phyloP scores from a whole-genome alignment of 2,888 invertebrate genomes.

The Monochamus alternatus region DNA sequence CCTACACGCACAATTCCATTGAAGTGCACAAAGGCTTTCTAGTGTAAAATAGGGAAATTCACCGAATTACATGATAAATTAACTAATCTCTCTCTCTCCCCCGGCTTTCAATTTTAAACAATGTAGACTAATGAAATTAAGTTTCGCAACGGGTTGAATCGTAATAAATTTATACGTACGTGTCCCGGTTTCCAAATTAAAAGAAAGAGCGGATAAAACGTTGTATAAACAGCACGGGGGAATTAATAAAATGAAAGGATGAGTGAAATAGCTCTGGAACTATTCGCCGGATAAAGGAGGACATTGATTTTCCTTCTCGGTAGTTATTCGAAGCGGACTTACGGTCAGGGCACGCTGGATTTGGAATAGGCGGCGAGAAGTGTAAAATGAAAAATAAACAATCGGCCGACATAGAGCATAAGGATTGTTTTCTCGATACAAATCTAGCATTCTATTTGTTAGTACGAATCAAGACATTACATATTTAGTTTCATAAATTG shows the following conservation, averaged over 20 bases:
- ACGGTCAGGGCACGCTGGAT: background rate
- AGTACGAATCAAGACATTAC: too few species aligned
- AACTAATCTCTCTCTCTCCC: constrained; percentile 67
- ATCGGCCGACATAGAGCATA: too few species aligned
- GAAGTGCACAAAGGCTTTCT: constrained; percentile 63
- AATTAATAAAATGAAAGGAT: constrained; percentile 52
- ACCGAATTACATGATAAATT: constrained; percentile 69
- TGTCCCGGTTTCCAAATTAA: constrained; percentile 64
- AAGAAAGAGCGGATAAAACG: constrained; percentile 62
- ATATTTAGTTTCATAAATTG: too few species aligned
- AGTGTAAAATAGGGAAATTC: constrained; percentile 66
- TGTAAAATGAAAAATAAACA: too few species aligned
- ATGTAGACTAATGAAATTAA: constrained; percentile 71
- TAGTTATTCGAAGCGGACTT: background rate
- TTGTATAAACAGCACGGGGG: constrained; percentile 61
- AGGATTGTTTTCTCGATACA: too few species aligned
- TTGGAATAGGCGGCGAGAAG: too few species aligned
- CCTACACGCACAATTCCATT: constrained; percentile 64
- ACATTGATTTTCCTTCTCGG: constrained; percentile 24
- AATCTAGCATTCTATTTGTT: too few species aligned
- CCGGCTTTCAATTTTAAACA: constrained; percentile 70
- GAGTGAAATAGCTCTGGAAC: constrained; percentile 38
- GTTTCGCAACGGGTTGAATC: constrained; percentile 71
- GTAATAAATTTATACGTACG: constrained; percentile 68
- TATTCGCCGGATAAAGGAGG: constrained; percentile 31